These are phyloP conservation scores for Aricia artaxerxes DNA, from an alignment of 2,888 invertebrate species.

Conservation along the genomic window DNA sequence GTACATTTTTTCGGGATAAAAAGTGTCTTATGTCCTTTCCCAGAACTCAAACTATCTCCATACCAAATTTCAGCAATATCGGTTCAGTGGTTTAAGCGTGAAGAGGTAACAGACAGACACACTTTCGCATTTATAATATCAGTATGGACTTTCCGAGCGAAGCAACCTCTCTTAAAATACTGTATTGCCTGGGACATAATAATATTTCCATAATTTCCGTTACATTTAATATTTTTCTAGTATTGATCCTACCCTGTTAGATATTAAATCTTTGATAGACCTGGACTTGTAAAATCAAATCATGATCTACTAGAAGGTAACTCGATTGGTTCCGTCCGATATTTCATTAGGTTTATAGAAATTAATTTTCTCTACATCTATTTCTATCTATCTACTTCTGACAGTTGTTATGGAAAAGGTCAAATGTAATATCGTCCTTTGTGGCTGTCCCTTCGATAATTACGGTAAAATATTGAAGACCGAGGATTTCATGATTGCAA, in stretches of 20 bases:
- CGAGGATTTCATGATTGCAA: neutral
- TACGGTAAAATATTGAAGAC: conserved; percentile 3
- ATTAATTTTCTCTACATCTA: neutral
- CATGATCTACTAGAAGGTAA: neutral
- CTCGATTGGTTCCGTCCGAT: neutral
- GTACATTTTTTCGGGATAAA: too few relatives aligned
- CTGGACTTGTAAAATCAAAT: neutral
- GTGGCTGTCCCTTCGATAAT: conserved; percentile 10
- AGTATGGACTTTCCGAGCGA: too few relatives aligned
- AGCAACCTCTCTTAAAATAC: too few relatives aligned
- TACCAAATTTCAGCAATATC: too few relatives aligned
- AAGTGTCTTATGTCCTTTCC: too few relatives aligned
- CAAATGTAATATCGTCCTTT: neutral
- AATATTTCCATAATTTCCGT: too few relatives aligned
- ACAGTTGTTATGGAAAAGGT: conserved; percentile 17
- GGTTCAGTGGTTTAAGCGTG: too few relatives aligned
- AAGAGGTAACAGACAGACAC: too few relatives aligned
- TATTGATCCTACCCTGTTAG: neutral
- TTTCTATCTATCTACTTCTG: neutral
- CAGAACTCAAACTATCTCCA: too few relatives aligned
- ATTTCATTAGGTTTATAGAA: conserved; percentile 6
- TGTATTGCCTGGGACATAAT: too few relatives aligned
- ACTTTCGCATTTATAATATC: too few relatives aligned
- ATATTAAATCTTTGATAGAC: neutral
- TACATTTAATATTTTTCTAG: too few relatives aligned